Conservation (phyloP, 2,797 vertebrate species). For the Rhincodon typus region DNA sequence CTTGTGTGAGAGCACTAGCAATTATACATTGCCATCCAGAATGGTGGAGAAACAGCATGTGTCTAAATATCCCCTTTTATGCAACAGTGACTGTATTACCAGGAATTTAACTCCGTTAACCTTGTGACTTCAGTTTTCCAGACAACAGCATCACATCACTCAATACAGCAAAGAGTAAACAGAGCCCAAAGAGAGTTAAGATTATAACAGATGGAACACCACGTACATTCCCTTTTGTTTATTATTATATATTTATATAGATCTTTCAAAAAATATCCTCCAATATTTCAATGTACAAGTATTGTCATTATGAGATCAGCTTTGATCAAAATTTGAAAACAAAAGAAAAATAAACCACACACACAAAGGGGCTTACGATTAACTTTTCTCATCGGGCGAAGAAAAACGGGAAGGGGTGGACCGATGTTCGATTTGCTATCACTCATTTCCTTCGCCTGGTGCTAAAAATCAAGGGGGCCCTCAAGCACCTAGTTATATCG, state of each 20-base stretch:
- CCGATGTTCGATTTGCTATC: neutral
- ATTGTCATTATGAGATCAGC: neutral
- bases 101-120: neutral
- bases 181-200: neutral
- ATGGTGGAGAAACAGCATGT: neutral
- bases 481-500: too few species aligned
- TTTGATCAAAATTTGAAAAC: neutral
- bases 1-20: neutral
- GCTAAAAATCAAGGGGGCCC: neutral
- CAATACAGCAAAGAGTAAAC: neutral
- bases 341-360: neutral
- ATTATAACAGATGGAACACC: neutral
- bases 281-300: conserved; percentile 12
- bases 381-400: neutral
- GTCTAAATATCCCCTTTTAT: neutral
- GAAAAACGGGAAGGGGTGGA: neutral
- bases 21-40: neutral
- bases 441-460: neutral
- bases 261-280: conserved; percentile 33
- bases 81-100: neutral
- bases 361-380: neutral
- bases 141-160: neutral
- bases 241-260: conserved; percentile 30
- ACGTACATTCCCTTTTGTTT: conserved; percentile 13
- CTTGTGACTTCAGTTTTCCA: neutral